Percentiles rank a stretch among this genome's conserved stretches.
Evolutionary conservation across 2,888 invertebrate species (phyloP).

Genomic region (Norana najaformis): DNA sequence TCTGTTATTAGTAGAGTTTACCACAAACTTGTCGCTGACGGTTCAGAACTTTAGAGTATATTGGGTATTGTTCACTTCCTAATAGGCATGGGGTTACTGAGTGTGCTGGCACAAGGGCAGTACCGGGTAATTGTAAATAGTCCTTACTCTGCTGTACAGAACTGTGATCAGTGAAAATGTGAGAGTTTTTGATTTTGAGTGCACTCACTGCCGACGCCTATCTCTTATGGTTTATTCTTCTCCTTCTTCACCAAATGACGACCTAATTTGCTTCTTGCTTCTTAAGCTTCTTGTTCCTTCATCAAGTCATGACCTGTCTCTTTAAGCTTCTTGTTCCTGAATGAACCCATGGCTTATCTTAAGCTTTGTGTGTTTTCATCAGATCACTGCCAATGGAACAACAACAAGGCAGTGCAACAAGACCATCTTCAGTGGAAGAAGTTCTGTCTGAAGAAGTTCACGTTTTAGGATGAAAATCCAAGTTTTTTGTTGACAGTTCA

Average conservation of each 20-base stretch:
- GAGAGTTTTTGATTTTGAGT: not conserved
- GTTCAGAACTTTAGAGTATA: not conserved
- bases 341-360: not conserved
- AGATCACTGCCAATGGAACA: no score
- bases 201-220: not conserved
- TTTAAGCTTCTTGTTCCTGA: not conserved
- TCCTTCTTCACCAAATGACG: not conserved
- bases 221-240: not conserved
- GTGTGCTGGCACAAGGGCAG: not conserved
- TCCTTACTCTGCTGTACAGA: not conserved
- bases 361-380: not conserved
- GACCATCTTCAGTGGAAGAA: not conserved
- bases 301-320: not conserved
- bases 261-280: no score
- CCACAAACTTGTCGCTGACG: not conserved
- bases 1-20: not conserved
- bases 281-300: not conserved
- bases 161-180: not conserved
- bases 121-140: not conserved
- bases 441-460: not conserved
- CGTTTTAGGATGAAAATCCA: not conserved
- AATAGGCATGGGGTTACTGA: not conserved
- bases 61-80: not conserved
- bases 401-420: not conserved
- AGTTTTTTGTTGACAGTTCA: not conserved